Evolutionary conservation across 2,888 invertebrate species (phyloP).

Genomic region (Eilema sororculum): DNA sequence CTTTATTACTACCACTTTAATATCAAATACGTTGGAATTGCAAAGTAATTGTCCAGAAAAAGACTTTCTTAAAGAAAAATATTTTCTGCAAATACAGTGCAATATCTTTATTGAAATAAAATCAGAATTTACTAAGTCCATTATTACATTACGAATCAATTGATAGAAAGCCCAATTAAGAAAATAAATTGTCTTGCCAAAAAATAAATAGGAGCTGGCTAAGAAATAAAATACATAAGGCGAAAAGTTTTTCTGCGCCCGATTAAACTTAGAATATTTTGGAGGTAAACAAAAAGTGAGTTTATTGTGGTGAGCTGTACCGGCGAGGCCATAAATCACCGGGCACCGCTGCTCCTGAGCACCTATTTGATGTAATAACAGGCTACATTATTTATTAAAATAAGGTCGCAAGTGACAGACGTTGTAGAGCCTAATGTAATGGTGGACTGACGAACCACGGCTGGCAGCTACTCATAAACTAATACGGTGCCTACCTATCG

Average conservation of each 20-base stretch:
- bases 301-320: constrained; percentile 56
- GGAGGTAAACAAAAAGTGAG: constrained; percentile 54
- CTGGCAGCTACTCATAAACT: constrained; percentile 35
- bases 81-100: background rate
- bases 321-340: constrained; percentile 64
- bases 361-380: constrained; percentile 76
- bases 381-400: constrained; percentile 71
- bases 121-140: background rate
- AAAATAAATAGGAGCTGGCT: constrained; percentile 16
- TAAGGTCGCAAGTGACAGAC: constrained; percentile 57
- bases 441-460: constrained; percentile 35
- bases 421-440: constrained; percentile 46
- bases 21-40: no score
- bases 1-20: background rate
- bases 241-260: constrained; percentile 39
- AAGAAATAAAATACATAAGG: constrained; percentile 43
- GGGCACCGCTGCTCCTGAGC: constrained; percentile 70
- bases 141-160: constrained; percentile 5
- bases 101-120: background rate
- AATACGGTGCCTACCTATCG: constrained; percentile 29
- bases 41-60: background rate
- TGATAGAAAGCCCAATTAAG: constrained; percentile 3
- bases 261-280: constrained; percentile 50
- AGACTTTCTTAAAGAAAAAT: background rate
- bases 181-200: constrained; percentile 5